Percentiles rank a stretch among this genome's conserved stretches.
Evolutionary conservation across 2,888 invertebrate species (phyloP).

Genomic region (Drosophila fungiperda): DNA sequence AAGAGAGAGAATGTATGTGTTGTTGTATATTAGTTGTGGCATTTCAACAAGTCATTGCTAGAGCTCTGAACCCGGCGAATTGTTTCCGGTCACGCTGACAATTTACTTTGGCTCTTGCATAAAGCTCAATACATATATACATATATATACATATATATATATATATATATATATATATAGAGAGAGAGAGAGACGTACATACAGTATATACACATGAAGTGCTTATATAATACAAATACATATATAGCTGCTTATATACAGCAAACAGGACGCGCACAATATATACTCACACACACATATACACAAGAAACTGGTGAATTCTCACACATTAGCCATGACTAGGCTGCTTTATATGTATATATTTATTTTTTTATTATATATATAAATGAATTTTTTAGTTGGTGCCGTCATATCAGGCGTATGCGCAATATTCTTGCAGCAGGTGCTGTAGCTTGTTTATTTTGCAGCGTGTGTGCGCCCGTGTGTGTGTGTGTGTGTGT

Average conservation of each 20-base stretch:
- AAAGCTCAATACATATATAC: conserved; percentile 34
- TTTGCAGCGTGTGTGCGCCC: conserved; percentile 20
- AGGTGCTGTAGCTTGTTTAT: conserved; percentile 30
- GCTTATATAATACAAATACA: conserved; percentile 3
- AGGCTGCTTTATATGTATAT: conserved; percentile 16
- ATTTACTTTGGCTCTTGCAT: conserved; percentile 53
- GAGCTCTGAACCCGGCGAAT: conserved; percentile 39
- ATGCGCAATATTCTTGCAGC: conserved; percentile 54
- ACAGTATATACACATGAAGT: conserved; percentile 18
- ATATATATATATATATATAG: too few species aligned
- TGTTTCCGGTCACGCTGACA: conserved; percentile 62
- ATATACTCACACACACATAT: conserved; percentile 27
- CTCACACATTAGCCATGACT: conserved; percentile 53
- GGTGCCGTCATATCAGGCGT: conserved; percentile 59
- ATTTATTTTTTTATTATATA: conserved; percentile 29
- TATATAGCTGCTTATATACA: conserved; percentile 27
- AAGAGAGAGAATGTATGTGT: conserved; percentile 4
- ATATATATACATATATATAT: too few species aligned
- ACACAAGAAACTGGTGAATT: conserved; percentile 23
- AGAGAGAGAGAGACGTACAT: conserved; percentile 5
- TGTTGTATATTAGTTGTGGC: conserved; percentile 46
- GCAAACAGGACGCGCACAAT: conserved; percentile 25
- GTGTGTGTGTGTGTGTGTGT: conserved; percentile 24
- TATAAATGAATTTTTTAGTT: conserved; percentile 21
- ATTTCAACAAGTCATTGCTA: conserved; percentile 60